Conservation (phyloP, 2,113 vertebrate species). For the Xiphorhynchus elegans region DNA sequence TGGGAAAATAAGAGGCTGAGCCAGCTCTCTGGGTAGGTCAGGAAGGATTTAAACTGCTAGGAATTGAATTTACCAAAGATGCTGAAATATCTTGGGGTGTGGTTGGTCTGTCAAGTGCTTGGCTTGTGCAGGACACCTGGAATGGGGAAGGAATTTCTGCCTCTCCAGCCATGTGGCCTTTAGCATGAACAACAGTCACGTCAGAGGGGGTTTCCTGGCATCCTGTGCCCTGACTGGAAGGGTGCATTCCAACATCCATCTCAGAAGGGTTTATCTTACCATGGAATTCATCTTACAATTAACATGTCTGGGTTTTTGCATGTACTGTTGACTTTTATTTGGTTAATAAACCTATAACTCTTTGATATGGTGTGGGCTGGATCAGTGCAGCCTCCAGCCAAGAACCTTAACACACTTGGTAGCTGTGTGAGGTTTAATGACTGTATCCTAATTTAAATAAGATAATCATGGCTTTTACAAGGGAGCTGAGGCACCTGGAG, state of each 20-base stretch:
- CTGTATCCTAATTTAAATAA: not conserved
- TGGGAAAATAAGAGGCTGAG: not conserved
- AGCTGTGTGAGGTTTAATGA: not conserved
- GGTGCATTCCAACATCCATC: not conserved
- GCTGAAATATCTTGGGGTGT: not conserved
- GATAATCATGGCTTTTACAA: not conserved
- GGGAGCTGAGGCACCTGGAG: not conserved
- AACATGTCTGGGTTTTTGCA: not conserved
- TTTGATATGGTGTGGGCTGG: not conserved
- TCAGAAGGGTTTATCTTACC: not conserved
- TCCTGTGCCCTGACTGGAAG: not conserved
- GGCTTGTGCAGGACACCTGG: not conserved
- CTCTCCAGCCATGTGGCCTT: not conserved
- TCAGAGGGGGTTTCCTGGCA: not conserved
- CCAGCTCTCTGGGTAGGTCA: not conserved
- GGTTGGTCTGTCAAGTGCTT: accelerated
- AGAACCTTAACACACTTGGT: not conserved
- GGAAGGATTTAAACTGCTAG: not conserved
- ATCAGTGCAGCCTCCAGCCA: not conserved
- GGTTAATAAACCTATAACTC: not conserved
- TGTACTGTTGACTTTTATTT: not conserved
- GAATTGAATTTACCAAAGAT: not conserved
- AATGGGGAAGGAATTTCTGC: not conserved
- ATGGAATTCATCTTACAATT: not conserved
- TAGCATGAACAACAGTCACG: not conserved